phyloP scores from a whole-genome alignment of 2,113 vertebrate species.

The Gymnocephalus cernua region DNA sequence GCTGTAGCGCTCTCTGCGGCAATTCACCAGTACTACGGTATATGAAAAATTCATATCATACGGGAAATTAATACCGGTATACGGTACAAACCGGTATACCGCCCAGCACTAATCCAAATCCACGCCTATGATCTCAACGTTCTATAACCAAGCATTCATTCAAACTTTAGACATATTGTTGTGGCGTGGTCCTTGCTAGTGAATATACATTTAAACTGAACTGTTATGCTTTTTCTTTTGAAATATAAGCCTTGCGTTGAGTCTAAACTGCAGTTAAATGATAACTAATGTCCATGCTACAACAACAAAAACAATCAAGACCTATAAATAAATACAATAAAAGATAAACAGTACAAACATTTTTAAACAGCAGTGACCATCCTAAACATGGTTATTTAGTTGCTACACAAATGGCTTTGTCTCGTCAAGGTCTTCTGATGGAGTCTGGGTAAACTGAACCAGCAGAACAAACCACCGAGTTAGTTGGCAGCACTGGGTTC shows the following conservation, averaged over 20 bases:
- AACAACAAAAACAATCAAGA: neutral
- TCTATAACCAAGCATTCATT: no score
- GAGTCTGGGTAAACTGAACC: neutral
- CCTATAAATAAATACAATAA: neutral
- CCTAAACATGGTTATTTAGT: neutral
- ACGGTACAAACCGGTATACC: no score
- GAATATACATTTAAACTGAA: neutral
- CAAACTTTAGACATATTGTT: no score
- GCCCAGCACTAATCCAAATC: no score
- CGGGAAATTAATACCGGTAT: no score
- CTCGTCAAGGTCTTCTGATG: neutral
- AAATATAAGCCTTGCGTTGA: neutral
- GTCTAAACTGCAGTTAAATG: neutral
- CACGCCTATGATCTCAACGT: no score
- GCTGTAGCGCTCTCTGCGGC: no score
- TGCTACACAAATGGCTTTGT: neutral
- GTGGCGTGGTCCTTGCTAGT: no score
- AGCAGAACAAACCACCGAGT: conserved; percentile 3
- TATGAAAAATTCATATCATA: no score
- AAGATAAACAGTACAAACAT: neutral
- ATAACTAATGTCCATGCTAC: neutral
- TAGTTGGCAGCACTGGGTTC: conserved; percentile 30
- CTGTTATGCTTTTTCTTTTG: neutral
- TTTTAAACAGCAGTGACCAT: neutral
- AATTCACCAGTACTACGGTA: no score